A percentile compares a stretch with the other conserved stretches of the same genome.
Conservation (phyloP, 1,140 invertebrate genomes). For the Drosophila elegans region DNA sequence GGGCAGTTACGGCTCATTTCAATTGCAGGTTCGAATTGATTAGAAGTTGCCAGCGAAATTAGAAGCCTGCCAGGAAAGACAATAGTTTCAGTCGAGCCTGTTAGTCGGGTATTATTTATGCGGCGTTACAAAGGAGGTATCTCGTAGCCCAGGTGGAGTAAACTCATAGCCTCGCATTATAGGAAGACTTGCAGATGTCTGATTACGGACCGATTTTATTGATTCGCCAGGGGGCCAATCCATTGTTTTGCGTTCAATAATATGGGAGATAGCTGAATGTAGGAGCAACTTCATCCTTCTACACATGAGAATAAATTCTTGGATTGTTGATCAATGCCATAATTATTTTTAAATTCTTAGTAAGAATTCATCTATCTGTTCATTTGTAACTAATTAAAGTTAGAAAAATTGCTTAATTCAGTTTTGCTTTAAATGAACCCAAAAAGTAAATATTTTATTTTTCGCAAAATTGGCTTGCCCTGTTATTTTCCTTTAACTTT, state of each 20-base stretch:
- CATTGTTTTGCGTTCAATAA: constrained; percentile 8
- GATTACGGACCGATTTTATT: constrained; percentile 17
- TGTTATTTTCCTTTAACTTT: too few relatives aligned
- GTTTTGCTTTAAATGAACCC: too few relatives aligned
- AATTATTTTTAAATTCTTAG: too few relatives aligned
- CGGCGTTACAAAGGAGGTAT: constrained; percentile 17
- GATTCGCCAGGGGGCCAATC: constrained; percentile 1
- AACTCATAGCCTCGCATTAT: background rate
- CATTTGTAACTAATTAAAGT: too few relatives aligned
- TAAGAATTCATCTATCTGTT: too few relatives aligned
- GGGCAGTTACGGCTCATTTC: constrained; percentile 28
- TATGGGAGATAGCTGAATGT: constrained; percentile 3
- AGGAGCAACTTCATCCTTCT: background rate
- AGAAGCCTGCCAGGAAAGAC: constrained; percentile 9
- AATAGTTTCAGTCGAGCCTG: constrained; percentile 13
- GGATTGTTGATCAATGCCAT: too few relatives aligned
- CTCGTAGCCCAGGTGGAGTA: background rate
- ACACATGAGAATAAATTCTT: background rate
- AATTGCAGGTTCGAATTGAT: constrained; percentile 36
- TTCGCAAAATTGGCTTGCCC: too few relatives aligned
- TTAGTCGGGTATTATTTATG: constrained; percentile 14
- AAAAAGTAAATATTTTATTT: too few relatives aligned
- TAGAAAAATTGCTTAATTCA: too few relatives aligned
- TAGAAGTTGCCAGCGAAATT: constrained; percentile 16
- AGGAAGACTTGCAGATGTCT: constrained; percentile 8